These are phyloP conservation scores for Anguilla marmorata DNA, from an alignment of 2,797 vertebrate genomes.

Conservation along the genomic window DNA sequence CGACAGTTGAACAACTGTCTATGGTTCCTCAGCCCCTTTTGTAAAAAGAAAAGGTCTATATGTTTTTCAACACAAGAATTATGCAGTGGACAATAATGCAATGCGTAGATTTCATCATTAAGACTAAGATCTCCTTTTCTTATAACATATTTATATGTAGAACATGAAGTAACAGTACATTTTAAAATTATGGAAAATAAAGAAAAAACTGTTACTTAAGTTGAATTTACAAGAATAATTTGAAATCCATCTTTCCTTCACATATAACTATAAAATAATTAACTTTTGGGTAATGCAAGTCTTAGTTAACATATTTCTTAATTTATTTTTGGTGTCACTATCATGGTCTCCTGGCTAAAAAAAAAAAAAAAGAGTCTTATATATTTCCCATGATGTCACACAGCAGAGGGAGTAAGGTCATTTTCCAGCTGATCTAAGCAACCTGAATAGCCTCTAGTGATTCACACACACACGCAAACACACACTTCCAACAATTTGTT, in stretches of 20 bases:
- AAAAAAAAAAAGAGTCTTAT: background rate
- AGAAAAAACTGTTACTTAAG: no score
- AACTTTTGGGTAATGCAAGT: background rate
- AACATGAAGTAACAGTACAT: background rate
- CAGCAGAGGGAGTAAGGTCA: conserved; percentile 39
- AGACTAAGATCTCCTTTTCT: background rate
- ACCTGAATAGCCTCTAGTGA: conserved; percentile 36
- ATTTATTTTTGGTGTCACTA: no score
- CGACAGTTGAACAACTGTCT: background rate
- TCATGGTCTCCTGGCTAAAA: no score
- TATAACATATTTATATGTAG: background rate
- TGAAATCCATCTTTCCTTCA: no score
- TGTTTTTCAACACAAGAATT: background rate
- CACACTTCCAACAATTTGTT: no score
- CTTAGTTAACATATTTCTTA: background rate
- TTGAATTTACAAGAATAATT: background rate
- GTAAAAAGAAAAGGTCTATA: background rate
- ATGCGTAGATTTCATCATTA: background rate
- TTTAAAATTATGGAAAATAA: no score
- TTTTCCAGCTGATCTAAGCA: conserved; percentile 27
- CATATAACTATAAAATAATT: background rate
- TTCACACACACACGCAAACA: no score
- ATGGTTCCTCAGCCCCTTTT: background rate
- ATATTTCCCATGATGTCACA: conserved; percentile 38
- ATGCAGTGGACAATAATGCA: background rate